Evolutionary conservation across 2,113 vertebrate species (phyloP), one percentile per base, ranked within the genome.

Genomic region (Addax nasomaculatus): DNA sequence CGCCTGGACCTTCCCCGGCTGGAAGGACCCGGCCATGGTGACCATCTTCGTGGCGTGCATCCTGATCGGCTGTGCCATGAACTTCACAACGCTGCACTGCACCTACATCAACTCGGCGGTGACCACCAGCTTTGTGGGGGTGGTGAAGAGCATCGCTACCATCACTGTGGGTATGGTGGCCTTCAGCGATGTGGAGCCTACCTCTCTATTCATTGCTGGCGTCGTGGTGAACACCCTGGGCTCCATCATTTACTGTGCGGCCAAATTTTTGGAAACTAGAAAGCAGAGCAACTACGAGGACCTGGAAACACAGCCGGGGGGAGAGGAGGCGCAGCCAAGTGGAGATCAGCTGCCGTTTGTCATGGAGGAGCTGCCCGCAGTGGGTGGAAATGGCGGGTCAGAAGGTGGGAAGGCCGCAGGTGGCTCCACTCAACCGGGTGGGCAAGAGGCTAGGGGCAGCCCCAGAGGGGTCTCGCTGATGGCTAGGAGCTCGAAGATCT

Each of bases 101-200:
- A 99, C 99, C 93, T 99, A 99, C 98, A 99, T 99, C 98, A 99
- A 99, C 99, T 99, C 99, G 0, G 99, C 99, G 0, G 99, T 99
- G 98, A 99, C 99, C 98, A 99, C 99, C 98, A 99, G 99, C 98
- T 99, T 99, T 2, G 99, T 99, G 5, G 99, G 99, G 17, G 99
- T 99, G 98, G 99, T 99, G 95, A 99, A 99, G 98, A 99, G 99
- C 99, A 99, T 99, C 67, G 99, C 99, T 96, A 99, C 99, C 93
- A 99, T 99, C 98, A 99, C 99, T 0, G 99, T 99, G 43, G 99
- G 99, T 92, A 99, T 99, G 99, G 98, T 99, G 98, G 99, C 99
- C 1, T 99, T 99, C 98, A 99, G 76, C 47, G 99, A 99, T 2
- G 99, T 99, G 51, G 99, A 99, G 76, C 99, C 99, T 58, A 99